Conservation (phyloP, 1,140 invertebrate genomes). For the Piezodorus guildinii region DNA sequence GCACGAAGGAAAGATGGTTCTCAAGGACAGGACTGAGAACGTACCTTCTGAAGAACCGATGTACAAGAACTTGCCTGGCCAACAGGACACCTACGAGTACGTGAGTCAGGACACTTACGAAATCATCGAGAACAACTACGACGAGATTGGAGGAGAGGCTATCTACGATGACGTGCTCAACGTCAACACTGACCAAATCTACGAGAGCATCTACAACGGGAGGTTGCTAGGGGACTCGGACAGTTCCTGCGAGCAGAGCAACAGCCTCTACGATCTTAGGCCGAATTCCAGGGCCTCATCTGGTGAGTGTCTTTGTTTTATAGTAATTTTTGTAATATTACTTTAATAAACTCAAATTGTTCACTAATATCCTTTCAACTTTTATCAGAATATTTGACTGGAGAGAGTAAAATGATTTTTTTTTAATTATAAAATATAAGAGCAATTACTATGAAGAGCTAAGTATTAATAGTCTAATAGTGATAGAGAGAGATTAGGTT, state of each 20-base stretch:
- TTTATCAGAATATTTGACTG: no score
- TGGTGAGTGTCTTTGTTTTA: conserved; percentile 18
- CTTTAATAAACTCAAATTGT: no score
- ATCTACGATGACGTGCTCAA: conserved; percentile 23
- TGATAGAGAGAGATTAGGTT: no score
- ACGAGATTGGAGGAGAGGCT: conserved; percentile 3
- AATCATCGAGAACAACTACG: conserved; percentile 15
- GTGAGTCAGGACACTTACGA: neutral
- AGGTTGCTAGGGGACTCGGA: conserved; percentile 19
- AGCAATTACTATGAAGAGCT: no score
- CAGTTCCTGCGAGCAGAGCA: conserved; percentile 28
- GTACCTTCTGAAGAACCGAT: neutral
- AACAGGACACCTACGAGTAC: neutral
- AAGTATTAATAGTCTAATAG: no score
- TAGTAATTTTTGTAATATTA: no score
- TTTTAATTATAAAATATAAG: no score
- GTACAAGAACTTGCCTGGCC: neutral
- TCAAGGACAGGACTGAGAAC: neutral
- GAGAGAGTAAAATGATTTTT: no score
- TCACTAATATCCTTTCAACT: no score
- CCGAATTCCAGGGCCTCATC: conserved; percentile 25
- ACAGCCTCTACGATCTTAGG: conserved; percentile 29
- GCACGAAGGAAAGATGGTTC: neutral
- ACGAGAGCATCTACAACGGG: conserved; percentile 18
- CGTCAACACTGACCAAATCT: conserved; percentile 8